Conservation (phyloP, 1,140 invertebrate genomes). For the Drosophila ironensis region DNA sequence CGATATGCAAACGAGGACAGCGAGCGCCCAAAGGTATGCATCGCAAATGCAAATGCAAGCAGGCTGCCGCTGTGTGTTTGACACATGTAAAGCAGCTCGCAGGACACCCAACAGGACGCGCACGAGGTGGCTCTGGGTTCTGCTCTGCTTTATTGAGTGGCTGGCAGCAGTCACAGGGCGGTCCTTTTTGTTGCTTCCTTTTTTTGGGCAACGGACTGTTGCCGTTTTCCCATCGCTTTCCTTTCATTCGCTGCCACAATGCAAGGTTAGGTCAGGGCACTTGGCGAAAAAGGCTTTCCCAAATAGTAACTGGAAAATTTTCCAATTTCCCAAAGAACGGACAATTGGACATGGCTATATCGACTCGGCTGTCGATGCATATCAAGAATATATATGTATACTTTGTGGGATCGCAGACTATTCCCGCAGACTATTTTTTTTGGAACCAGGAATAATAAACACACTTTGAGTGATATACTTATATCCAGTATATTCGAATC, state of each 20-base stretch:
- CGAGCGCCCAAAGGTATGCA: slow-evolving; percentile 72
- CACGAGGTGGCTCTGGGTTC: not conserved
- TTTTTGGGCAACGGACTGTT: not conserved
- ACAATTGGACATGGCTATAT: no score
- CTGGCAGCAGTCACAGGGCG: slow-evolving; percentile 13
- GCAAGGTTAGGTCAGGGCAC: not conserved
- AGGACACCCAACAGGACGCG: not conserved
- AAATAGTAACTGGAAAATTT: no score
- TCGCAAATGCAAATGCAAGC: slow-evolving; percentile 53
- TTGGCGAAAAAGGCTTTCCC: not conserved
- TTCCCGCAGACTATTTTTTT: no score
- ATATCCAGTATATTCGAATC: no score
- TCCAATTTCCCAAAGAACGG: no score
- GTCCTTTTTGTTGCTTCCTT: not conserved
- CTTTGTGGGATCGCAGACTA: no score
- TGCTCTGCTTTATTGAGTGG: slow-evolving; percentile 28
- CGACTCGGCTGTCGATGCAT: no score
- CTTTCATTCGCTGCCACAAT: not conserved
- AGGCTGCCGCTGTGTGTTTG: slow-evolving; percentile 32
- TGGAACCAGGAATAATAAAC: no score
- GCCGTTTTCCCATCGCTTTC: not conserved
- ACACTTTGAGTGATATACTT: no score
- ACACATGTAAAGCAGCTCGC: slow-evolving; percentile 65
- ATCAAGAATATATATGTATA: no score
- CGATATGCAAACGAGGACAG: slow-evolving; percentile 64